phyloP scores from a whole-genome alignment of 1,140 invertebrate genomes.

The Belonocnema kinseyi region DNA sequence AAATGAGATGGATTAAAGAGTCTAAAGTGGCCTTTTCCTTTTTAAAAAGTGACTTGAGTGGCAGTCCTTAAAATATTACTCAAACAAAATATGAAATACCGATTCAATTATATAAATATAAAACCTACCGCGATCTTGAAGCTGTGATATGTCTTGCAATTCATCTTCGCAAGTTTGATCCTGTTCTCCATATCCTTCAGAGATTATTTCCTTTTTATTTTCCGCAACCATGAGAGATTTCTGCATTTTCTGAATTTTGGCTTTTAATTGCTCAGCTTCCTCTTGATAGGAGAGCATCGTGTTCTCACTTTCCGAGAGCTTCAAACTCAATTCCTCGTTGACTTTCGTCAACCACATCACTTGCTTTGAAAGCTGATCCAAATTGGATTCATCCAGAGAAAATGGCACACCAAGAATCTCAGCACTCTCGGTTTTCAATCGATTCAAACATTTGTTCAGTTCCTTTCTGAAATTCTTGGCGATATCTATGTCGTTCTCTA shows the following conservation, averaged over 20 bases:
- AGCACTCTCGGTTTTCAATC: conserved; percentile 81
- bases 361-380: conserved; percentile 51
- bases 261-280: conserved; percentile 77
- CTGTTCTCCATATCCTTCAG: conserved; percentile 79
- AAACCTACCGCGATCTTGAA: conserved; percentile 70
- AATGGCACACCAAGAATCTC: conserved; percentile 80
- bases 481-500: conserved; percentile 74
- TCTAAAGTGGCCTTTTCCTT: too few species aligned
- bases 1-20: too few species aligned
- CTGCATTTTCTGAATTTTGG: conserved; percentile 77
- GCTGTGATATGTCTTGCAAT: conserved; percentile 65
- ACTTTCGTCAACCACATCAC: conserved; percentile 47
- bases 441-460: conserved; percentile 80
- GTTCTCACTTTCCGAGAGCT: conserved; percentile 73
- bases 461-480: conserved; percentile 78
- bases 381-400: conserved; percentile 55
- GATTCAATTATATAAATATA: conserved; percentile 33
- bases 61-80: too few species aligned
- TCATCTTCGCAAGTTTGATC: conserved; percentile 59
- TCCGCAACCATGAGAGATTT: conserved; percentile 72
- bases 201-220: conserved; percentile 79
- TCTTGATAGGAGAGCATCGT: conserved; percentile 74
- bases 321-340: conserved; percentile 66
- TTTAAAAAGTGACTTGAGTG: too few species aligned
- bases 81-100: too few species aligned